phyloP scores from a whole-genome alignment of 2,113 vertebrate genomes.

The Python bivittatus region DNA sequence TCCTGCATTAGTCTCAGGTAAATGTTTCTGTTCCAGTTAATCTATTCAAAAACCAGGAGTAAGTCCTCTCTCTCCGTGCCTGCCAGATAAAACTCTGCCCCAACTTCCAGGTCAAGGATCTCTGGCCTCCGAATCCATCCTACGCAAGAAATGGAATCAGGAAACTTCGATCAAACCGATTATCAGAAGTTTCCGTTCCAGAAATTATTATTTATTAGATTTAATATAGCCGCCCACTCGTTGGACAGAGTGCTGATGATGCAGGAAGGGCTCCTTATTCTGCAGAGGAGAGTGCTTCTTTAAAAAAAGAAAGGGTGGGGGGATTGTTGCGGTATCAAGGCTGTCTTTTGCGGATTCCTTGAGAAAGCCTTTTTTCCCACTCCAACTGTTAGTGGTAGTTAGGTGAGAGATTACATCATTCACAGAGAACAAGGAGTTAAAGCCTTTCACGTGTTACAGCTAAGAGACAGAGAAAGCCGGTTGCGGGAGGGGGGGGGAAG shows the following conservation, averaged over 20 bases:
- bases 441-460: background rate
- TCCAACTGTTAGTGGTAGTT: background rate
- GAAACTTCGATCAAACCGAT: background rate
- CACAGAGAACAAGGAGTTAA: background rate
- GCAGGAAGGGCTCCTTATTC: background rate
- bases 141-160: too few relatives aligned
- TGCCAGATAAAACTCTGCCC: background rate
- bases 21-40: background rate
- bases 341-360: background rate
- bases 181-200: background rate
- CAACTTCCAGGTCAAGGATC: background rate
- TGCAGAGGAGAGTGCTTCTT: background rate
- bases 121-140: background rate
- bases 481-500: background rate
- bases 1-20: background rate
- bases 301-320: too few relatives aligned
- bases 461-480: background rate
- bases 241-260: too few relatives aligned
- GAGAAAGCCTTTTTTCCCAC: fast-evolving
- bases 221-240: background rate
- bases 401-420: background rate
- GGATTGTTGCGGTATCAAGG: background rate
- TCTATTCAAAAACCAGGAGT: background rate
- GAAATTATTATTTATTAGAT: background rate
- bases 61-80: background rate